Conservation (phyloP, 2,888 invertebrate species). For the Nymphalis c-album region DNA sequence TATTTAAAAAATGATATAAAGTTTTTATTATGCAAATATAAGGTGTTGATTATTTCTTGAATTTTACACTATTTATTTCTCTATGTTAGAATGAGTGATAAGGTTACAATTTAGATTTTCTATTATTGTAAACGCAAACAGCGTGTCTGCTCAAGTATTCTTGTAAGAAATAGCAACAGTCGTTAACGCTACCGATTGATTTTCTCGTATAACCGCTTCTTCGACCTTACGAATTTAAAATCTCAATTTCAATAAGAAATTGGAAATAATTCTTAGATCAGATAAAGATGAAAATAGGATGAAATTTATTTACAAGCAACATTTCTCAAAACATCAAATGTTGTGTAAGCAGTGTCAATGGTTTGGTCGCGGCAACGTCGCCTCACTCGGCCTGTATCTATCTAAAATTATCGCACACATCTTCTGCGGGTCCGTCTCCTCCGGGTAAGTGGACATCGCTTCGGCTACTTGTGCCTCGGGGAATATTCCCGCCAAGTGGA, state of each 20-base stretch:
- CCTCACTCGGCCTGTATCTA: constrained; percentile 82
- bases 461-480: constrained; percentile 94
- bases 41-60: neutral
- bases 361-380: constrained; percentile 49
- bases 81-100: neutral
- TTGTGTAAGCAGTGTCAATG: constrained; percentile 23
- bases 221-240: constrained; percentile 48
- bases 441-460: constrained; percentile 93
- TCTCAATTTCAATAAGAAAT: constrained; percentile 62
- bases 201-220: neutral
- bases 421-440: constrained; percentile 93
- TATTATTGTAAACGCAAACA: neutral
- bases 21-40: neutral
- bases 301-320: constrained; percentile 19
- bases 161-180: neutral
- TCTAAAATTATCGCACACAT: constrained; percentile 93
- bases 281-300: neutral
- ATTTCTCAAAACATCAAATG: constrained; percentile 10
- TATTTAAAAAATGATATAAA: neutral
- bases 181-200: neutral
- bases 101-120: neutral
- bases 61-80: neutral
- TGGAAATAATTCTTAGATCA: constrained; percentile 55
- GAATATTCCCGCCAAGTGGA: constrained; percentile 94
- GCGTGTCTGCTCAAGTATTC: neutral